A percentile compares a stretch with the other conserved stretches of the same genome.
phyloP scores from a whole-genome alignment of 2,113 vertebrate genomes.

The Natator depressus region DNA sequence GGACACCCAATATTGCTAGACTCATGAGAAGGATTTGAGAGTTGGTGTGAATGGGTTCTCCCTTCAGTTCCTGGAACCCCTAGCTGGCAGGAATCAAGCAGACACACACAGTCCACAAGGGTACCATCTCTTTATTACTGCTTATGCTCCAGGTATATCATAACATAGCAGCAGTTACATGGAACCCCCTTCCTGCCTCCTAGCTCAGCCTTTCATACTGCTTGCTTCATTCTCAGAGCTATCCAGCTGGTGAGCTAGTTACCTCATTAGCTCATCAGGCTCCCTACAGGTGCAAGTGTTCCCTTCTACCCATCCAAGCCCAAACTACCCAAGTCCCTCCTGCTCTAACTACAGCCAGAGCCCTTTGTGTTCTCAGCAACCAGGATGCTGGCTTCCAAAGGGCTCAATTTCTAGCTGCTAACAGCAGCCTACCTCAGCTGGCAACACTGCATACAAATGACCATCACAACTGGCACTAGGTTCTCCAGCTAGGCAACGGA shows the following conservation, averaged over 20 bases:
- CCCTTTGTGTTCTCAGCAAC: background rate
- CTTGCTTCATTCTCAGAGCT: background rate
- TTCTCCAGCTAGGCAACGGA: background rate
- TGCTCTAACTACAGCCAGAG: background rate
- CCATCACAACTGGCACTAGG: background rate
- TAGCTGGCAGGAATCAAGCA: background rate
- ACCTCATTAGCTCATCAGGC: background rate
- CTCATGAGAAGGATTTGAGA: background rate
- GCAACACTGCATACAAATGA: background rate
- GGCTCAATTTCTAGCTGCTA: background rate
- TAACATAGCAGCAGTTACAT: background rate
- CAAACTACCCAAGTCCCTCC: background rate
- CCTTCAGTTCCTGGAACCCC: too few species aligned
- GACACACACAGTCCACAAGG: background rate
- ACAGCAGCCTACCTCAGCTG: too few species aligned
- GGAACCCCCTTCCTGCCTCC: background rate
- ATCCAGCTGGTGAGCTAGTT: too few species aligned
- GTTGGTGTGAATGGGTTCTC: background rate
- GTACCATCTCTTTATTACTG: background rate
- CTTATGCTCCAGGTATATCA: background rate
- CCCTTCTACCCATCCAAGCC: background rate
- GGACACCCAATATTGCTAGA: background rate
- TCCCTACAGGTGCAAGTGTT: background rate
- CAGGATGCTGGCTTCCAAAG: background rate
- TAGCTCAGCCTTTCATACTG: too few species aligned